Conservation (phyloP, 1,140 invertebrate genomes). For the Drosophila tsacasi region DNA sequence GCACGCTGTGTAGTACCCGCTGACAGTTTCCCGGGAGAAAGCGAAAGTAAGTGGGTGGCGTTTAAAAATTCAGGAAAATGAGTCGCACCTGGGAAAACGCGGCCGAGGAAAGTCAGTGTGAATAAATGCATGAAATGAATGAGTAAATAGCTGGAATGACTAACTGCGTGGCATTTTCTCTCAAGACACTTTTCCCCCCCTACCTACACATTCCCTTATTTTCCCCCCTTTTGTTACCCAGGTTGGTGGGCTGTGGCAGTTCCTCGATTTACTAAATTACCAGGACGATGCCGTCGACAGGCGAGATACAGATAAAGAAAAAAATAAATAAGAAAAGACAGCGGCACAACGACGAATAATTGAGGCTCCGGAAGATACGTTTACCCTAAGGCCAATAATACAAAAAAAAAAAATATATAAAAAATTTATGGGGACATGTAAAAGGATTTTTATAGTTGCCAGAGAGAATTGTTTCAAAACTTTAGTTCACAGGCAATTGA, state of each 20-base stretch:
- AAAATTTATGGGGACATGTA: slow-evolving; percentile 22
- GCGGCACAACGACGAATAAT: slow-evolving; percentile 23
- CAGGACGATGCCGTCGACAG: slow-evolving; percentile 41
- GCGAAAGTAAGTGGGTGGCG: slow-evolving; percentile 53
- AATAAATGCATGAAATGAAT: slow-evolving; percentile 82
- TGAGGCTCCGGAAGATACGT: slow-evolving; percentile 19
- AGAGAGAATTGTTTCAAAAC: slow-evolving; percentile 12
- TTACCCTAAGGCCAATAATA: slow-evolving; percentile 10
- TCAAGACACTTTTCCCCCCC: slow-evolving; percentile 22
- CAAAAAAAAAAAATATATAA: slow-evolving; percentile 15
- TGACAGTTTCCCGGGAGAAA: slow-evolving; percentile 62
- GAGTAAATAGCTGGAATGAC: slow-evolving; percentile 78
- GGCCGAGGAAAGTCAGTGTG: slow-evolving; percentile 58
- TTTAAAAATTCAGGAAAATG: slow-evolving; percentile 77
- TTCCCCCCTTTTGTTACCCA: slow-evolving; percentile 33
- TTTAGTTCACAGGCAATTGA: slow-evolving; percentile 15
- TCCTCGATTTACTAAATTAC: slow-evolving; percentile 45
- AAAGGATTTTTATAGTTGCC: slow-evolving; percentile 33
- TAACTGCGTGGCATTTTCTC: slow-evolving; percentile 67
- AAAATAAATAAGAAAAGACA: slow-evolving; percentile 15
- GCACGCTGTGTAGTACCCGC: slow-evolving; percentile 14
- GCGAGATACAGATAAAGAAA: slow-evolving; percentile 34
- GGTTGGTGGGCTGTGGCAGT: slow-evolving; percentile 4
- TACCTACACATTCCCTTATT: background rate
- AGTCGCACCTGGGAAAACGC: slow-evolving; percentile 62